phyloP scores from a whole-genome alignment of 2,113 vertebrate species.

The Grus americana region DNA sequence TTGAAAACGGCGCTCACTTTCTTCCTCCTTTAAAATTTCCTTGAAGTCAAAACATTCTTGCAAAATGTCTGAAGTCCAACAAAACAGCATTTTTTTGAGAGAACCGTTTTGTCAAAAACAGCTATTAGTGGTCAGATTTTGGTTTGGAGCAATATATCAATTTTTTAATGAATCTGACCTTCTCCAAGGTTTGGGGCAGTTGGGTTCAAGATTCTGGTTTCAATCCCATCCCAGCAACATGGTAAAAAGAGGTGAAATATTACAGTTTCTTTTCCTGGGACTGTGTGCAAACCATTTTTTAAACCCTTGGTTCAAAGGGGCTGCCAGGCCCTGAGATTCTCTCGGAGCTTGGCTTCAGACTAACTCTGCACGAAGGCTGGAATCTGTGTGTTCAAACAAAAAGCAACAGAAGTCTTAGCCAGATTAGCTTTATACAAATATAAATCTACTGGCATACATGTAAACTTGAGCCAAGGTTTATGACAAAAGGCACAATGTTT shows the following conservation, averaged over 20 bases:
- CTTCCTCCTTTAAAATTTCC: constrained; percentile 17
- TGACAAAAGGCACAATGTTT: constrained; percentile 12
- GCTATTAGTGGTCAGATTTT: constrained; percentile 28
- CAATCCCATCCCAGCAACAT: not conserved
- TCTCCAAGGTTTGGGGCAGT: not conserved
- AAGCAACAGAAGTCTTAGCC: not conserved
- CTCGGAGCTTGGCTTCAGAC: not conserved
- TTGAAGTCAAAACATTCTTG: constrained; percentile 31
- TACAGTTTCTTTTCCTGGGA: not conserved
- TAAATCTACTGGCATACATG: not conserved
- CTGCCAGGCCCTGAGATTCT: not conserved
- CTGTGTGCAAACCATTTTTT: not conserved
- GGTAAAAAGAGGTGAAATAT: not conserved
- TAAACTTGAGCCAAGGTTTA: not conserved
- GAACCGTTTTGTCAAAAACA: constrained; percentile 14
- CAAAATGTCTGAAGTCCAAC: not conserved
- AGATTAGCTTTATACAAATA: not conserved
- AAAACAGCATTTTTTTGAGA: constrained; percentile 9
- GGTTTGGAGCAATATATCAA: not conserved
- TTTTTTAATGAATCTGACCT: not conserved
- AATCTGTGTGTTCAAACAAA: not conserved
- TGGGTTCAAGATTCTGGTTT: not conserved
- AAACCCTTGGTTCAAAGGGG: not conserved
- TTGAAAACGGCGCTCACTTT: not conserved
- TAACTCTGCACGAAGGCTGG: not conserved